Conservation (phyloP, 2,888 invertebrate species). For the Callyntrura guangdongensis region DNA sequence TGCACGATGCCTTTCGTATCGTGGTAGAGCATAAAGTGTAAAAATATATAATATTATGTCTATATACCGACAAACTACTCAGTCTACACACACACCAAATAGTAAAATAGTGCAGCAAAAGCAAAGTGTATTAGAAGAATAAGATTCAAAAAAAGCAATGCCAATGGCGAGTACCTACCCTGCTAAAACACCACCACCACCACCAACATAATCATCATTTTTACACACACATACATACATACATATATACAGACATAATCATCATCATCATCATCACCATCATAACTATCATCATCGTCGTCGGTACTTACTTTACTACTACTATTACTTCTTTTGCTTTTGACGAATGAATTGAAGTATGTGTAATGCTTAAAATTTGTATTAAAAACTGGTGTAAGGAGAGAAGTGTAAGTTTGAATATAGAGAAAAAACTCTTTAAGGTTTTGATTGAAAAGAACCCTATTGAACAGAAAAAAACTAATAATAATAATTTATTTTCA, state of each 20-base stretch:
- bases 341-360: constrained; percentile 55
- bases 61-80: not conserved
- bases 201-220: constrained; percentile 43
- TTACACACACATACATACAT: constrained; percentile 18
- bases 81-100: not conserved
- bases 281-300: too few species aligned
- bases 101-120: constrained; percentile 5
- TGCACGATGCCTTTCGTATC: too few species aligned
- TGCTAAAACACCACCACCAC: constrained; percentile 36
- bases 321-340: constrained; percentile 17
- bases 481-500: constrained; percentile 22
- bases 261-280: constrained; percentile 39
- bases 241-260: constrained; percentile 32
- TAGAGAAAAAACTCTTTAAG: constrained; percentile 11
- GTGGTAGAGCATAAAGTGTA: too few species aligned
- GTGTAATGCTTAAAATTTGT: constrained; percentile 12
- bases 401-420: constrained; percentile 37
- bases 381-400: constrained; percentile 34
- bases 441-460: constrained; percentile 34
- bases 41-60: too few species aligned
- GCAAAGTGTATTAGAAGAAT: not conserved
- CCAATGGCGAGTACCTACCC: constrained; percentile 54
- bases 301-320: constrained; percentile 44
- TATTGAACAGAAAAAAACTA: constrained; percentile 31
- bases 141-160: constrained; percentile 28